Conservation (phyloP, 1,140 invertebrate genomes). For the Drosophila pectinifera region DNA sequence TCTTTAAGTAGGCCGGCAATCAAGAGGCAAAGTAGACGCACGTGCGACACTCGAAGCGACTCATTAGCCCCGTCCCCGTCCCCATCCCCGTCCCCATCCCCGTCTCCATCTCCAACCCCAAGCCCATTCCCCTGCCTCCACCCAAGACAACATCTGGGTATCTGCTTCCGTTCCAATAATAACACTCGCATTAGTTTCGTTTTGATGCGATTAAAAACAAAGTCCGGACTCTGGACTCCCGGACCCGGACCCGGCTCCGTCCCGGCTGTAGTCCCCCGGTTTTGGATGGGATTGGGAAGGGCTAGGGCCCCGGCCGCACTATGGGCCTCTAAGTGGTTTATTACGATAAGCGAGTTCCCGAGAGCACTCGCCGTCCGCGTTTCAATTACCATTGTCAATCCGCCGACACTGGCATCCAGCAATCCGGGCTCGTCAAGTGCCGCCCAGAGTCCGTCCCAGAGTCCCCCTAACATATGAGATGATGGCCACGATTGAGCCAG, state of each 20-base stretch:
- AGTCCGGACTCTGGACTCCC: slow-evolving; percentile 2
- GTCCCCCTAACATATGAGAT: slow-evolving; percentile 38
- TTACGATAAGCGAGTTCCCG: slow-evolving; percentile 66
- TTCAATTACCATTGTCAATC: slow-evolving; percentile 80
- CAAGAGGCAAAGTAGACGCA: slow-evolving; percentile 56
- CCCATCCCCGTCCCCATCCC: background rate
- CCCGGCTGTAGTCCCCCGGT: too few species aligned
- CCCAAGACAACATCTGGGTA: slow-evolving; percentile 9
- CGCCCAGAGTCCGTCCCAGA: slow-evolving; percentile 18
- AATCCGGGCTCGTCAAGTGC: slow-evolving; percentile 51
- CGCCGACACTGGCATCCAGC: slow-evolving; percentile 6
- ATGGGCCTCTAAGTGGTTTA: slow-evolving; percentile 70
- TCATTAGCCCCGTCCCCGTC: slow-evolving; percentile 59
- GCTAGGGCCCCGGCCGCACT: background rate
- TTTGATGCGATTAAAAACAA: slow-evolving; percentile 74
- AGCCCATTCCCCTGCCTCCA: slow-evolving; percentile 23
- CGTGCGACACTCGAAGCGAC: slow-evolving; percentile 76
- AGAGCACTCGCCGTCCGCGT: slow-evolving; percentile 65
- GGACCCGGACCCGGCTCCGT: background rate
- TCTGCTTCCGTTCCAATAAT: slow-evolving; percentile 72
- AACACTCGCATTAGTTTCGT: slow-evolving; percentile 78
- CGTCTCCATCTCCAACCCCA: slow-evolving; percentile 12
- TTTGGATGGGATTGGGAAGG: background rate
- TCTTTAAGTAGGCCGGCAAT: slow-evolving; percentile 58
- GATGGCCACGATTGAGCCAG: slow-evolving; percentile 58